A percentile compares a stretch with the other conserved stretches of the same genome.
These are phyloP conservation scores for Capromys pilorides DNA, from an alignment of 2,797 vertebrate genomes.

Conservation along the genomic window DNA sequence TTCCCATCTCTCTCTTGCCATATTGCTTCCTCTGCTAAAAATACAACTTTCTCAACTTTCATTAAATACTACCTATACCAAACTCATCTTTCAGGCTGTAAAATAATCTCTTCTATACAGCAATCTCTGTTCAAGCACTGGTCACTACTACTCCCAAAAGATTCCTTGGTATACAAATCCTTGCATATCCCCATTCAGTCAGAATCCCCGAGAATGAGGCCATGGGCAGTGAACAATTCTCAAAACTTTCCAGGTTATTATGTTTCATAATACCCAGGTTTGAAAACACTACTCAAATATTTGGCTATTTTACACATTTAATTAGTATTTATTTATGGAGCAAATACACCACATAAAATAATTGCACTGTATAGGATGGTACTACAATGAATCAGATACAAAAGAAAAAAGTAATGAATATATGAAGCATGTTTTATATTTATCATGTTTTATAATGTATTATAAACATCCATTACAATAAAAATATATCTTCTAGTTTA, in stretches of 20 bases:
- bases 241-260: background rate
- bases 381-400: slow-evolving; percentile 1
- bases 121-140: background rate
- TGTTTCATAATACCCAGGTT: background rate
- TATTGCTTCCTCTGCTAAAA: background rate
- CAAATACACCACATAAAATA: slow-evolving; percentile 15
- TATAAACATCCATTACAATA: slow-evolving; percentile 37
- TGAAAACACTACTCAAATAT: background rate
- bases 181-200: slow-evolving; percentile 19
- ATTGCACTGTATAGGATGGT: background rate
- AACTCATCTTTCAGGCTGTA: background rate
- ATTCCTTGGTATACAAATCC: background rate
- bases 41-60: background rate
- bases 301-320: slow-evolving; percentile 32
- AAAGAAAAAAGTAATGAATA: slow-evolving; percentile 36
- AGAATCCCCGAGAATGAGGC: background rate
- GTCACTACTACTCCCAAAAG: background rate
- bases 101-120: background rate
- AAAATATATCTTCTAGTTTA: slow-evolving; percentile 9
- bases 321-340: slow-evolving; percentile 57
- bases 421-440: background rate
- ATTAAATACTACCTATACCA: background rate
- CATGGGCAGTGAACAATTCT: background rate
- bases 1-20: background rate
- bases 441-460: slow-evolving; percentile 44